A percentile compares a stretch with the other conserved stretches of the same genome.
phyloP scores from a whole-genome alignment of 23 tunicate genomes.

The Trididemnum miniatum region DNA sequence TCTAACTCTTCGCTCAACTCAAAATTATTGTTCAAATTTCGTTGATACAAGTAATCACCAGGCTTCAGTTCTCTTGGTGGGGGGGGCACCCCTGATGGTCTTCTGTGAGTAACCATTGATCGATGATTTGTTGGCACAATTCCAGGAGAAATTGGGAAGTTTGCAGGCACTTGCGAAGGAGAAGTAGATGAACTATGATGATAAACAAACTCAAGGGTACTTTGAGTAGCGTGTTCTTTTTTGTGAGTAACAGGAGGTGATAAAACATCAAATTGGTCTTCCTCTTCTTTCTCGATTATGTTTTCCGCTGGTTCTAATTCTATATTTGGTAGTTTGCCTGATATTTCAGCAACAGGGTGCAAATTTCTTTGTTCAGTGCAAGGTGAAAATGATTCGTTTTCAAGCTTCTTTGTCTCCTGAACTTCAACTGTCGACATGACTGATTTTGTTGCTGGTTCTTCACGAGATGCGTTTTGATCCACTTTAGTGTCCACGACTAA shows the following conservation, averaged over 20 bases:
- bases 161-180: slow-evolving; percentile 40
- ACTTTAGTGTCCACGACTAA: no score
- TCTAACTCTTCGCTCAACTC: slow-evolving; percentile 1
- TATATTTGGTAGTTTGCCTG: background rate
- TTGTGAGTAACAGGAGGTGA: background rate
- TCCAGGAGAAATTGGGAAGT: slow-evolving; percentile 18
- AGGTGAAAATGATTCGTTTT: background rate
- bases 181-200: slow-evolving; percentile 45
- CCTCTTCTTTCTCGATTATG: slow-evolving; percentile 3
- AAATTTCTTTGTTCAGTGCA: no score
- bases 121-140: background rate
- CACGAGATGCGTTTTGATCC: no score
- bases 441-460: no score
- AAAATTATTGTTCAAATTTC: background rate
- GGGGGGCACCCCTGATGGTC: slow-evolving; percentile 80
- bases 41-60: slow-evolving; percentile 42
- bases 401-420: background rate
- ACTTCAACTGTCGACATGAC: background rate
- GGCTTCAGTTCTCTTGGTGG: slow-evolving; percentile 65
- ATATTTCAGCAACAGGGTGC: no score
- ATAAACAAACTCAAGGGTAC: slow-evolving; percentile 63
- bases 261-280: slow-evolving; percentile 4
- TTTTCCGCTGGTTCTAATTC: slow-evolving; percentile 11
- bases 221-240: slow-evolving; percentile 50
- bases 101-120: slow-evolving; percentile 8